phyloP scores from a whole-genome alignment of 2,113 vertebrate genomes.

The Pitta sordida region DNA sequence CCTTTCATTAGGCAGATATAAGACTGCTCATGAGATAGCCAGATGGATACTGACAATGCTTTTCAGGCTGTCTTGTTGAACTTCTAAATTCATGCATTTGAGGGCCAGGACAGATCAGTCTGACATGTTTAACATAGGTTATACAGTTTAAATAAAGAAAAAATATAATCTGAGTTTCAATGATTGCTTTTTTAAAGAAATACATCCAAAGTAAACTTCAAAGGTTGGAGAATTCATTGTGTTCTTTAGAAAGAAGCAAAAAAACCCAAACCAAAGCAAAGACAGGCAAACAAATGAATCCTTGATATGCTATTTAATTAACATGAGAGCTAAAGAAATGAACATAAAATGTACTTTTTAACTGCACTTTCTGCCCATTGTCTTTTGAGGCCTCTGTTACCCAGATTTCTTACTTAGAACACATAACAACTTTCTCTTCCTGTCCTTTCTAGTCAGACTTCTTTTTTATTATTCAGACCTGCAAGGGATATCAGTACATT shows the following conservation, averaged over 20 bases:
- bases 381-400: not conserved
- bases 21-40: not conserved
- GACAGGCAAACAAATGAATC: fast-evolving
- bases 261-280: no score
- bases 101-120: not conserved
- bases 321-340: not conserved
- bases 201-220: not conserved
- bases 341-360: not conserved
- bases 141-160: not conserved
- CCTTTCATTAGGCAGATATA: not conserved
- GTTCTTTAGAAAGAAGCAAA: not conserved
- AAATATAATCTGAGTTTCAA: not conserved
- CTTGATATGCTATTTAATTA: not conserved
- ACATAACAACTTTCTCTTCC: not conserved
- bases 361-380: not conserved
- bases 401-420: not conserved
- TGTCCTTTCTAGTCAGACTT: not conserved
- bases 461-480: not conserved
- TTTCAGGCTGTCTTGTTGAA: not conserved
- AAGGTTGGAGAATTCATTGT: not conserved
- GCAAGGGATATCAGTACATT: not conserved
- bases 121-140: not conserved
- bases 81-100: not conserved
- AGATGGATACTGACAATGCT: not conserved
- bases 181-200: not conserved